A percentile compares a stretch with the other conserved stretches of the same genome.
phyloP scores from a whole-genome alignment of 2,797 vertebrate genomes.

The Schizopygopsis malacanthus region DNA sequence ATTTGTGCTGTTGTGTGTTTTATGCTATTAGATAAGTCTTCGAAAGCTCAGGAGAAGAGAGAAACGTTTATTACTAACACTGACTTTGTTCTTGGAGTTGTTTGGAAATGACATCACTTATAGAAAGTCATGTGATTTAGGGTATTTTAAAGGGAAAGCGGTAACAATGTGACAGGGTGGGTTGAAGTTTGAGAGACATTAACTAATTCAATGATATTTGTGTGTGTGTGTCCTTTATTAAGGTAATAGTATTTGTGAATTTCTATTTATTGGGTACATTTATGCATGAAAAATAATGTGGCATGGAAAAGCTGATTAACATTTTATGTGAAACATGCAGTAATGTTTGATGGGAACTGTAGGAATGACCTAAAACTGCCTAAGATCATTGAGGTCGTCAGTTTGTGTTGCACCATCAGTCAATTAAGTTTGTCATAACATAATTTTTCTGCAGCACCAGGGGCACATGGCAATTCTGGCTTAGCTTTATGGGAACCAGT shows the following conservation, averaged over 20 bases:
- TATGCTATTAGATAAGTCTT: neutral
- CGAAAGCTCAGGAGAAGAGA: neutral
- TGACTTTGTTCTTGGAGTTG: too few relatives aligned
- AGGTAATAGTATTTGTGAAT: neutral
- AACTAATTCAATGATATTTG: neutral
- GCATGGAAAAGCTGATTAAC: neutral
- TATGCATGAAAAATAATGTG: neutral
- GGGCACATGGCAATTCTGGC: neutral
- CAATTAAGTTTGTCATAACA: neutral
- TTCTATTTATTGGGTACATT: neutral
- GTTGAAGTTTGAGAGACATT: neutral
- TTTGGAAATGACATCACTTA: neutral
- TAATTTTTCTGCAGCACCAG: neutral
- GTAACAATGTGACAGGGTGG: neutral
- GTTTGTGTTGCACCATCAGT: neutral
- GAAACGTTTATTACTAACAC: neutral
- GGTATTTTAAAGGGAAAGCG: neutral
- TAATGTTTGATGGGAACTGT: neutral
- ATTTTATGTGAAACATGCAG: neutral
- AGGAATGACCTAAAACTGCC: neutral
- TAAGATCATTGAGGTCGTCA: neutral
- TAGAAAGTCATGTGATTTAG: neutral
- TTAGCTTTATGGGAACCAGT: neutral
- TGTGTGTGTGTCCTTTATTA: neutral
- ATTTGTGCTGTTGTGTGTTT: neutral